These are phyloP conservation scores for Octodonta nipae DNA, from an alignment of 2,888 invertebrate genomes.

Conservation along the genomic window DNA sequence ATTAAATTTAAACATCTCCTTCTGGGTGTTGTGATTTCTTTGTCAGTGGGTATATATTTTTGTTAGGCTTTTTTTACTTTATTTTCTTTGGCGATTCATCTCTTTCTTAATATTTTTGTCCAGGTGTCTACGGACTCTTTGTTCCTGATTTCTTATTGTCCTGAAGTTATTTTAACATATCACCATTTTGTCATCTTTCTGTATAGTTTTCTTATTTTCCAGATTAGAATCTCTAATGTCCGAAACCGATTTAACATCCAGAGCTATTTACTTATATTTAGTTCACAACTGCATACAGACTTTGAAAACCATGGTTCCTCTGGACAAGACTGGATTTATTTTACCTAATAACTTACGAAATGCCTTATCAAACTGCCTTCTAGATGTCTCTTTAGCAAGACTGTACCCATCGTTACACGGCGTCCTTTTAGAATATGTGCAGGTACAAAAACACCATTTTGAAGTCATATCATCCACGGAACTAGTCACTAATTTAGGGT, in stretches of 20 bases:
- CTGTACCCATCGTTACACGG: constrained; percentile 36
- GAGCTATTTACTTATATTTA: constrained; percentile 38
- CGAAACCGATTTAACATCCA: constrained; percentile 23
- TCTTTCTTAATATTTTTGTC: too few relatives aligned
- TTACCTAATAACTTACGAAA: constrained; percentile 37
- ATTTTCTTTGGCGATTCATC: too few relatives aligned
- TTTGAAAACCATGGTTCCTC: constrained; percentile 33
- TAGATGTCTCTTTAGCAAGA: constrained; percentile 37
- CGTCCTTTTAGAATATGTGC: constrained; percentile 34
- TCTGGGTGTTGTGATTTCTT: too few relatives aligned
- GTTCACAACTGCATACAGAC: constrained; percentile 33
- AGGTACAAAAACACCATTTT: constrained; percentile 35
- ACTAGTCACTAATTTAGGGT: too few relatives aligned
- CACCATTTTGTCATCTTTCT: too few relatives aligned
- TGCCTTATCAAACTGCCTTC: constrained; percentile 31
- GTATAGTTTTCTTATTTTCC: constrained; percentile 15
- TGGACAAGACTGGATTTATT: constrained; percentile 31
- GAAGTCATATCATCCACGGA: background rate
- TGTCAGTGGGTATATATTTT: too few relatives aligned
- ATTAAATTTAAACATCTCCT: too few relatives aligned
- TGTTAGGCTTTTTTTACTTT: too few relatives aligned
- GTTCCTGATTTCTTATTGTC: too few relatives aligned
- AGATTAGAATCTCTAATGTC: constrained; percentile 27
- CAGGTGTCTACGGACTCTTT: too few relatives aligned
- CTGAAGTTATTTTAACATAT: too few relatives aligned